Evolutionary conservation across 2,888 invertebrate genomes (phyloP).

Genomic region (Tenthredo distinguenda): DNA sequence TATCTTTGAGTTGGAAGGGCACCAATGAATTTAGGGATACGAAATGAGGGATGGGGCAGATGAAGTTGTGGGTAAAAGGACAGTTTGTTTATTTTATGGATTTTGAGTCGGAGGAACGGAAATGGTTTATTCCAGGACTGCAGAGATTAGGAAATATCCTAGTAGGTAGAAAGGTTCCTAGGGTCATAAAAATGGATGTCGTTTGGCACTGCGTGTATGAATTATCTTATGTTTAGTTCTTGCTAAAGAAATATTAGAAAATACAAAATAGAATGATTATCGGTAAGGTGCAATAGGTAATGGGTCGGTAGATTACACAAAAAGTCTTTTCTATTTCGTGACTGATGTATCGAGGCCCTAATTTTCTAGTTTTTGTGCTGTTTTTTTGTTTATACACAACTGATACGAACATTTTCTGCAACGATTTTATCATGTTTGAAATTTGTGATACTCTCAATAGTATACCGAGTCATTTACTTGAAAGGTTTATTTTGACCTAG

Average conservation of each 20-base stretch:
- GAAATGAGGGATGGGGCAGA: background rate
- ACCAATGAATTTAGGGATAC: background rate
- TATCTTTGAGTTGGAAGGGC: background rate
- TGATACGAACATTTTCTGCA: background rate
- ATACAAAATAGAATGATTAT: background rate
- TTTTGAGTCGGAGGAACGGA: background rate
- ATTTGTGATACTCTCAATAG: background rate
- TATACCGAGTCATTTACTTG: background rate
- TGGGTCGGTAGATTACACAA: background rate
- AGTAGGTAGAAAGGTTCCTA: no score
- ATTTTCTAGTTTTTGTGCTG: no score
- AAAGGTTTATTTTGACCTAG: conserved; percentile 20
- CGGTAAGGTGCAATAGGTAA: background rate
- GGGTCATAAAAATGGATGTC: background rate
- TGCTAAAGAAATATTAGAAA: background rate
- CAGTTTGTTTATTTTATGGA: conserved; percentile 4
- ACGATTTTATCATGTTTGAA: background rate
- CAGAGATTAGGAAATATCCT: background rate
- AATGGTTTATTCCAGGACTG: background rate
- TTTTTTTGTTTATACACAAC: no score
- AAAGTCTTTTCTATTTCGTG: no score
- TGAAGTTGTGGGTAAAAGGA: background rate
- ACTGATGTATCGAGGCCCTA: no score
- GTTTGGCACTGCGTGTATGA: background rate
- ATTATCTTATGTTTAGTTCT: background rate